phyloP scores from a whole-genome alignment of 2,797 vertebrate genomes.

The Rhyacichthys aspro region DNA sequence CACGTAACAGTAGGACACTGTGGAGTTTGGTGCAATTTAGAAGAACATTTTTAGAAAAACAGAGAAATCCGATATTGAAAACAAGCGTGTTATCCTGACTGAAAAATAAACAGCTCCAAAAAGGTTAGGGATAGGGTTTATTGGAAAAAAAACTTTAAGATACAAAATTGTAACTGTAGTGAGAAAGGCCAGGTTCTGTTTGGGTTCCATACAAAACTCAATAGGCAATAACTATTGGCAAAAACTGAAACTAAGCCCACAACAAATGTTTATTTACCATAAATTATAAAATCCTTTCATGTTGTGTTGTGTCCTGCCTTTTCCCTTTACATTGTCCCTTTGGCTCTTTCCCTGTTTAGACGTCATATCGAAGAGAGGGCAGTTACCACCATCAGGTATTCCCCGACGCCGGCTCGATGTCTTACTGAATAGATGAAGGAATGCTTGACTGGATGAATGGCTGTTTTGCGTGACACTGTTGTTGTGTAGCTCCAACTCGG shows the following conservation, averaged over 20 bases:
- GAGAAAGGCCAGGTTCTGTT: too few relatives aligned
- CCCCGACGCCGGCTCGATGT: constrained; percentile 28
- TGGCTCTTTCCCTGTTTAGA: constrained; percentile 74
- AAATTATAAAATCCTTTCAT: neutral
- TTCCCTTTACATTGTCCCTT: constrained; percentile 28
- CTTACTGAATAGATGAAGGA: constrained; percentile 6
- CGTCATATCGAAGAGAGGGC: constrained; percentile 82
- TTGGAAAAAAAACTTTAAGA: too few relatives aligned
- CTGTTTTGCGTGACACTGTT: constrained; percentile 17
- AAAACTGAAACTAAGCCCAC: neutral
- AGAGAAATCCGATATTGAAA: too few relatives aligned
- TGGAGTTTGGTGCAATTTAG: too few relatives aligned
- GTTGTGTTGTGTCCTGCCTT: neutral
- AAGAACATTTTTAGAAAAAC: too few relatives aligned
- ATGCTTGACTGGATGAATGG: constrained; percentile 16
- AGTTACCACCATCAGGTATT: constrained; percentile 86
- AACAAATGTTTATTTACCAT: neutral
- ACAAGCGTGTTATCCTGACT: too few relatives aligned
- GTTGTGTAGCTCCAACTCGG: constrained; percentile 2
- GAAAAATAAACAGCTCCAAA: too few relatives aligned
- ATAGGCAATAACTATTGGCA: too few relatives aligned
- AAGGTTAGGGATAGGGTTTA: too few relatives aligned
- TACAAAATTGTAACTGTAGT: too few relatives aligned
- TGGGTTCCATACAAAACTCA: too few relatives aligned
- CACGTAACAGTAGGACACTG: too few relatives aligned